These are phyloP conservation scores for Ciconia maguari DNA, from an alignment of 2,113 vertebrate genomes.

Conservation along the genomic window DNA sequence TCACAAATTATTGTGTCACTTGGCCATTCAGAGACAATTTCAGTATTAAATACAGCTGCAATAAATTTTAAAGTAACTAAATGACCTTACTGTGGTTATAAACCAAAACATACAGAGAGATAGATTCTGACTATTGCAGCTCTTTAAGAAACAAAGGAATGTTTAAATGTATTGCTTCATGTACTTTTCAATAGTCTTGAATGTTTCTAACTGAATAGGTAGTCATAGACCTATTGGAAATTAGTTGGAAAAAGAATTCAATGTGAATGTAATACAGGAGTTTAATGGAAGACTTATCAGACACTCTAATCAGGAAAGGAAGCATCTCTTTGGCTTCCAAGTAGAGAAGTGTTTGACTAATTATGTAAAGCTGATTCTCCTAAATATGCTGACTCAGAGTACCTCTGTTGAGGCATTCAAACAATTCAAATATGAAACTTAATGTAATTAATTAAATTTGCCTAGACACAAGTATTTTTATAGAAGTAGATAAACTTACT, in stretches of 20 bases:
- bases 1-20: neutral
- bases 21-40: neutral
- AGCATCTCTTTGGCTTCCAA: neutral
- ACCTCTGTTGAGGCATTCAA: neutral
- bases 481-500: neutral
- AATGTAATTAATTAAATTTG: neutral
- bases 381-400: neutral
- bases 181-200: neutral
- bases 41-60: neutral
- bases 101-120: neutral
- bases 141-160: neutral
- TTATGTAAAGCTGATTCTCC: neutral
- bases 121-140: neutral
- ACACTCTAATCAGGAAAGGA: neutral
- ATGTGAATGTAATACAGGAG: neutral
- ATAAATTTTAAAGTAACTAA: neutral
- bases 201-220: neutral
- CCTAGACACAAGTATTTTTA: neutral
- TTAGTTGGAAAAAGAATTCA: neutral
- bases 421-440: neutral
- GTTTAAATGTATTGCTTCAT: neutral
- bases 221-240: neutral
- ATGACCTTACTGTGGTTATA: neutral
- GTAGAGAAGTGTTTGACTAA: neutral
- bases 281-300: neutral